A percentile compares a stretch with the other conserved stretches of the same genome.
Evolutionary conservation across 2,113 vertebrate species (phyloP).

Genomic region (Grammomys dolichurus): DNA sequence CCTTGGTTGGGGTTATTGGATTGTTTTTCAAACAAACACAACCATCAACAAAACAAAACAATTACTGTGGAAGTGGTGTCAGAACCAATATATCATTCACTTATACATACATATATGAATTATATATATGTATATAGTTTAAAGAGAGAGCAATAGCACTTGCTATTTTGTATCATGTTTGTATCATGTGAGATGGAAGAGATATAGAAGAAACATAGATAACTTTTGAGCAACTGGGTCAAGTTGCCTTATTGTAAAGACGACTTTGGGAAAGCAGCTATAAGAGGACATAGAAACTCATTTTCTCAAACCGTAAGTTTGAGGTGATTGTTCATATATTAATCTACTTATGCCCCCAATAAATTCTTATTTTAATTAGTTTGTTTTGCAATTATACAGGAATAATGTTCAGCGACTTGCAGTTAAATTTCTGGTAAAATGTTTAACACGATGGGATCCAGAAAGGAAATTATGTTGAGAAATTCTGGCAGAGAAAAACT

Average conservation of each 20-base stretch:
- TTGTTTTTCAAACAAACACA: not conserved
- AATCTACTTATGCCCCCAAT: not conserved
- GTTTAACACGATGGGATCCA: not conserved
- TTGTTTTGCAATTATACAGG: conserved; percentile 40
- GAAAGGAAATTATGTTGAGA: conserved; percentile 52
- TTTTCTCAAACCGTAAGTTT: conserved; percentile 38
- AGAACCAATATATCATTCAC: conserved; percentile 12
- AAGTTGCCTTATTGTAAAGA: not conserved
- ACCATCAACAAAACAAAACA: not conserved
- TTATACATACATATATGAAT: too few relatives aligned
- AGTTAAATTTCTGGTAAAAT: conserved; percentile 48
- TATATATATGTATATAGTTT: conserved; percentile 26
- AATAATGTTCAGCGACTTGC: conserved; percentile 22
- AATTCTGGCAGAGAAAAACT: conserved; percentile 56
- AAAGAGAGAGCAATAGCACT: not conserved
- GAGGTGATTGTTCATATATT: conserved; percentile 5
- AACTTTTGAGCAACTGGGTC: not conserved
- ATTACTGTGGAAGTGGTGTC: not conserved
- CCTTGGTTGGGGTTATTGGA: conserved; percentile 19
- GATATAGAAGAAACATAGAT: not conserved
- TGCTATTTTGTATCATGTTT: conserved; percentile 20
- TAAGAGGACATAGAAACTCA: not conserved
- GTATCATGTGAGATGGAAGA: conserved; percentile 5
- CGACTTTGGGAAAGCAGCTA: conserved; percentile 9
- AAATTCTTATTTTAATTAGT: conserved; percentile 42